These are phyloP conservation scores for Charadrius vociferus DNA, from an alignment of 2,113 vertebrate genomes.

Conservation along the genomic window DNA sequence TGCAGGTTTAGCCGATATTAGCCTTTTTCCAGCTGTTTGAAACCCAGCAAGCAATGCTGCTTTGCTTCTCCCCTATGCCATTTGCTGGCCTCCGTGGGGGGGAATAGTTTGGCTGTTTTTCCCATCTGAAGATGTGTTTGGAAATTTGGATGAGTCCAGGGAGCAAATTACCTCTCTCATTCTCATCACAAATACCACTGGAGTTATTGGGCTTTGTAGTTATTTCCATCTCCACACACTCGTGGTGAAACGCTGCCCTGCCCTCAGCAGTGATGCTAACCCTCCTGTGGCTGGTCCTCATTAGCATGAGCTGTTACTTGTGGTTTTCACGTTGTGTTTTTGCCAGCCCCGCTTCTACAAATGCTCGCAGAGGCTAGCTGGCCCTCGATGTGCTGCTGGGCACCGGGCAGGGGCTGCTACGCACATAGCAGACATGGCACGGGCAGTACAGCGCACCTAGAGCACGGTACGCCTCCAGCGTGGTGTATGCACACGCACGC, in stretches of 20 bases:
- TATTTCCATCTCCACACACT: neutral
- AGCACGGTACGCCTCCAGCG: rapidly evolving
- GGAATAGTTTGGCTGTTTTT: neutral
- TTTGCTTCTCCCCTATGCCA: neutral
- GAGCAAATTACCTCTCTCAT: neutral
- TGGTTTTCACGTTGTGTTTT: neutral
- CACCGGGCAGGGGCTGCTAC: neutral
- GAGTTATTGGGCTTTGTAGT: neutral
- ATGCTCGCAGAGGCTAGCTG: neutral
- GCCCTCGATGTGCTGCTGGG: neutral
- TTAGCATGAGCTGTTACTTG: neutral
- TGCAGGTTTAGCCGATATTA: constrained; percentile 1
- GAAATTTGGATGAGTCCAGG: neutral
- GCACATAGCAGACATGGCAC: rapidly evolving
- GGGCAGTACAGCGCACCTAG: neutral
- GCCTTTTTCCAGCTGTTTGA: neutral
- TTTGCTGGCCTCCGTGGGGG: neutral
- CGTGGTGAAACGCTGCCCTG: neutral
- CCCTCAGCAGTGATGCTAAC: neutral
- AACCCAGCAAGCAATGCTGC: neutral
- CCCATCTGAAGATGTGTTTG: neutral
- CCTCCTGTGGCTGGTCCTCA: neutral
- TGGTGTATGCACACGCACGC: rapidly evolving
- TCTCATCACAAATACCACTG: neutral
- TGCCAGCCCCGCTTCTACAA: neutral